Base-by-base conservation (phyloP, 2,888 invertebrate species). In the Reticulitermes lucifugus region DNA sequence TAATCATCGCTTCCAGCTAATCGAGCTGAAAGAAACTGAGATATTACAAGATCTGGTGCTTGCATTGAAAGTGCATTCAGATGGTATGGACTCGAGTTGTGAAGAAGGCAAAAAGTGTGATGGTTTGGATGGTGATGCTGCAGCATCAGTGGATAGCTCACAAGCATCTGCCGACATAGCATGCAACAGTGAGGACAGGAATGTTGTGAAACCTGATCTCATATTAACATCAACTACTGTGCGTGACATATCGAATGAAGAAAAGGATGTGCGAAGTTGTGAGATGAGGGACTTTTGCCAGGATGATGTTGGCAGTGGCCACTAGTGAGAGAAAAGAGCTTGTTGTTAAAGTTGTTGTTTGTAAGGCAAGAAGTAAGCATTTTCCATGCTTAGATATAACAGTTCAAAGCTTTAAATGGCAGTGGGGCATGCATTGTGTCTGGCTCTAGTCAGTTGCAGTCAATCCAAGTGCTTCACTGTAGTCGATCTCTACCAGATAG, bases 1-100 rank as follows among this genome's bases (percentile, higher is more conserved):
- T 91, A 94, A 93, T 91, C 93, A 96, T 91, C 96, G 97, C 91
- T 98, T 97, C 93, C 94, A 95, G 91, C 94, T 98, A 91, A 96
- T 98, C 89, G 98, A 98, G 55, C 60, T 80, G 43, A 86, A 98
- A 93, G 98, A 99, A 93, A 97, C 98, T 60, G 98, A 98, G 92
- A 96, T 98, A 89, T 93, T 98, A 89, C 95, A 96, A 89, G 98
- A 98, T 92, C 93, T 98, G 90, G 97, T 97, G 91, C 93, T 96
- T 90, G 97, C 97, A 89, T 93, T 98, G 25, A 89, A 90, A 87
- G 89, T 91, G 65, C 89, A 88, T 86, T 83, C 87, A 5, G 84
- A 86, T 60, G 83, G 60, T 70, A 75, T 80, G 35, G 86, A 85
- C 46, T 51, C 75, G 14, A 46, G 35, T 55, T 35, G 55, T 46